These are phyloP conservation scores for Sebastes cheni DNA, from an alignment of 2,797 vertebrate species.

Conservation along the genomic window DNA sequence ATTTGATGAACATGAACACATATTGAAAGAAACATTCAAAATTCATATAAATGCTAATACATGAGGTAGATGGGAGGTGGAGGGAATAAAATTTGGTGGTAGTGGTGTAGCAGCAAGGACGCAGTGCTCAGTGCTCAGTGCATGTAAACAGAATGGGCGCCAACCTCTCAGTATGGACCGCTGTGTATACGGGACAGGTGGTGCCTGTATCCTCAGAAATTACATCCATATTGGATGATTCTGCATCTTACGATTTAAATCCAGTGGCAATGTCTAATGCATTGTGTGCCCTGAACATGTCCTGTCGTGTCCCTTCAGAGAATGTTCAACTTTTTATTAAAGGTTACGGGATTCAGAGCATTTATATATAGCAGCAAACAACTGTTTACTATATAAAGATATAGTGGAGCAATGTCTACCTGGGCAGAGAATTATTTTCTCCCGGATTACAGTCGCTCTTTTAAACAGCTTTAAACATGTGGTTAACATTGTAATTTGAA, in stretches of 20 bases:
- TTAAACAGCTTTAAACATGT: fast-evolving
- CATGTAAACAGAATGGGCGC: neutral
- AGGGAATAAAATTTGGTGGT: neutral
- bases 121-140: neutral
- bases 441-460: too few relatives aligned
- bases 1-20: neutral
- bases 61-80: neutral
- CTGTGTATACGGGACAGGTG: neutral
- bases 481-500: too few relatives aligned
- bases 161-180: neutral
- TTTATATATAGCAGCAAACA: too few relatives aligned
- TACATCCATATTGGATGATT: neutral
- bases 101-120: neutral
- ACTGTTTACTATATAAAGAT: too few relatives aligned
- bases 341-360: too few relatives aligned
- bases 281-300: too few relatives aligned
- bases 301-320: too few relatives aligned
- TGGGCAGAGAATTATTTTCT: too few relatives aligned
- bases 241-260: too few relatives aligned
- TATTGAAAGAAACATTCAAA: neutral
- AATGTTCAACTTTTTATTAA: too few relatives aligned
- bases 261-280: neutral
- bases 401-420: too few relatives aligned
- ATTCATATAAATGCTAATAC: neutral
- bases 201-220: neutral